Evolutionary conservation across 2,797 vertebrate genomes (phyloP).

Genomic region (Xerus rutilus): DNA sequence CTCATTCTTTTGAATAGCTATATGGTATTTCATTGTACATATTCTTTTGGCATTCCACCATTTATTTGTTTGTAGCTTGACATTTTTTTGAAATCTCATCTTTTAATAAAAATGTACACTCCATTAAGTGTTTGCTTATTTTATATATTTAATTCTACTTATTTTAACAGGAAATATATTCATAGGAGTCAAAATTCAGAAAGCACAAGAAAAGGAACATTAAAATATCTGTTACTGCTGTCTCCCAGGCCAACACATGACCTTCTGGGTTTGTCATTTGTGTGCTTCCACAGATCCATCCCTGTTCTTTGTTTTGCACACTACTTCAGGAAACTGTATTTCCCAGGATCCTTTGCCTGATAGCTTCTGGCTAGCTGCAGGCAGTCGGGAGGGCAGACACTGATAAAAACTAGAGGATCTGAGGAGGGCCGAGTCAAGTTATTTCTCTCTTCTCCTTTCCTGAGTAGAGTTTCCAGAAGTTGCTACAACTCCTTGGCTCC

Average conservation of each 20-base stretch:
- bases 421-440: not conserved
- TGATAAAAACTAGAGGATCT: not conserved
- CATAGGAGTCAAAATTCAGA: conserved; percentile 40
- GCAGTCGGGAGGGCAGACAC: not conserved
- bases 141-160: conserved; percentile 4
- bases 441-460: not conserved
- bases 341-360: not conserved
- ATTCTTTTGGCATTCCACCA: not conserved
- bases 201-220: not conserved
- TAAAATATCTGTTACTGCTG: conserved; percentile 23
- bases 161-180: conserved; percentile 13
- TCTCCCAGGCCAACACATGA: conserved; percentile 6
- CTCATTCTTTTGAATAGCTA: conserved; percentile 16
- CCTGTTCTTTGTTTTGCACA: not conserved
- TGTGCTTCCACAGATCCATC: not conserved
- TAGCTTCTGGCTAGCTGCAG: conserved; percentile 33
- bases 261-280: not conserved
- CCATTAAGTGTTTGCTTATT: not conserved
- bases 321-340: conserved; percentile 13
- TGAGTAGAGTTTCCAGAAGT: not conserved
- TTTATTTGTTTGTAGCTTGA: conserved; percentile 15
- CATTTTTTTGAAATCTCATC: conserved; percentile 40
- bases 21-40: not conserved
- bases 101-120: conserved; percentile 19
- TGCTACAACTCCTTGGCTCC: not conserved